A percentile compares a stretch with the other conserved stretches of the same genome.
These are phyloP conservation scores for Pelodytes ibericus DNA, from an alignment of 2,797 vertebrate genomes.

Conservation along the genomic window DNA sequence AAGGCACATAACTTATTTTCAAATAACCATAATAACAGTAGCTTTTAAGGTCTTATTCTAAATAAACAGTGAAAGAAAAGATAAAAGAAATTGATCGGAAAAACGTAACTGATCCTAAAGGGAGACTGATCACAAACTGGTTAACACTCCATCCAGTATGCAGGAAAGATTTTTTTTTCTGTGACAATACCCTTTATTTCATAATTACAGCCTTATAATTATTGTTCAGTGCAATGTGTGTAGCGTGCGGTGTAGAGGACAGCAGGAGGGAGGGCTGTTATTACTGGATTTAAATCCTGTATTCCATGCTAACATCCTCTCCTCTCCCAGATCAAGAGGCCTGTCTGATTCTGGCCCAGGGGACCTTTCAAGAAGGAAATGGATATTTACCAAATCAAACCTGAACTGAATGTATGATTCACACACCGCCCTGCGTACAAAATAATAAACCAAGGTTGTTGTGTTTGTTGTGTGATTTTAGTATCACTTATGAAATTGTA, in stretches of 20 bases:
- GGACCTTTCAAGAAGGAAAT: conserved; percentile 40
- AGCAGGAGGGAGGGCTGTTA: conserved; percentile 8
- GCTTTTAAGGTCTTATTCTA: no score
- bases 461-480: no score
- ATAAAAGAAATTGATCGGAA: no score
- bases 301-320: conserved; percentile 14
- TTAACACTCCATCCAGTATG: neutral
- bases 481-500: no score
- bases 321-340: conserved; percentile 32
- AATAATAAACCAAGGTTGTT: neutral
- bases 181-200: conserved; percentile 19
- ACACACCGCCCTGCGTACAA: neutral
- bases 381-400: conserved; percentile 46
- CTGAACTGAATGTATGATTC: conserved; percentile 44
- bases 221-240: neutral
- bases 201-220: conserved; percentile 20
- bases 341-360: conserved; percentile 29
- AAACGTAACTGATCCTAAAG: no score
- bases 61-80: no score
- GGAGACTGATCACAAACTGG: neutral
- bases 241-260: conserved; percentile 12
- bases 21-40: no score
- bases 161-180: neutral
- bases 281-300: conserved; percentile 30
- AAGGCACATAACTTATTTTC: no score